Evolutionary conservation across 2,797 vertebrate genomes (phyloP).

Genomic region (Centropyge bicolor): DNA sequence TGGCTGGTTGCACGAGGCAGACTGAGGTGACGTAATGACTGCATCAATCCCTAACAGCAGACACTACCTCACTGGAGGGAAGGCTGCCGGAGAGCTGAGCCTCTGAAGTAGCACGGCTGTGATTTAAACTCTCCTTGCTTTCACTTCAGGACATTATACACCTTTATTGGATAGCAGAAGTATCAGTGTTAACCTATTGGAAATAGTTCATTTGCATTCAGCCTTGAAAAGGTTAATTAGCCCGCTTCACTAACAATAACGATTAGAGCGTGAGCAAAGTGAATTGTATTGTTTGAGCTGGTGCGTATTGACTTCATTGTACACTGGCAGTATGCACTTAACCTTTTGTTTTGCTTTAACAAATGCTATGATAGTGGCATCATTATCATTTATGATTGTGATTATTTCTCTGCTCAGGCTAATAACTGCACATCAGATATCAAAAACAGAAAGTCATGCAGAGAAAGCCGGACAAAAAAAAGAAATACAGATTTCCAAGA

Average conservation of each 20-base stretch:
- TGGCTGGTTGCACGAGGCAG: conserved; percentile 56
- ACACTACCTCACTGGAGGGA: conserved; percentile 80
- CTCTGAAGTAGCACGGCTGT: conserved; percentile 52
- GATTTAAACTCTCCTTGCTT: conserved; percentile 62
- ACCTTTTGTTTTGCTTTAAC: conserved; percentile 43
- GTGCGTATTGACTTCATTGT: conserved; percentile 17
- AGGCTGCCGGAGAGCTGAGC: conserved; percentile 58
- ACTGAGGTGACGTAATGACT: conserved; percentile 76
- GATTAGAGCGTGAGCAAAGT: conserved; percentile 46
- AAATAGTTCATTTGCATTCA: conserved; percentile 71
- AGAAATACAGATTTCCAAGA: neutral
- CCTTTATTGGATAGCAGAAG: conserved; percentile 42
- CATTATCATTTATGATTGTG: neutral
- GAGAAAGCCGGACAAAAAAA: conserved; percentile 2
- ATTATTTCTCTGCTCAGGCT: conserved; percentile 6
- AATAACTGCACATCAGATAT: neutral
- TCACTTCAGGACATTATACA: conserved; percentile 33
- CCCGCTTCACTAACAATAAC: conserved; percentile 58
- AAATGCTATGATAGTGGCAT: neutral
- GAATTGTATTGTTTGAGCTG: conserved; percentile 38
- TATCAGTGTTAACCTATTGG: conserved; percentile 62
- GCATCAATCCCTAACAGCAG: conserved; percentile 75
- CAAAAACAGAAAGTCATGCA: neutral
- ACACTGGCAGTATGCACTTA: neutral
- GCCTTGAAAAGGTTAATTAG: conserved; percentile 78